Percentiles rank a stretch among this genome's conserved stretches.
phyloP scores from a whole-genome alignment of 1,140 invertebrate species.

The Halyomorpha halys region DNA sequence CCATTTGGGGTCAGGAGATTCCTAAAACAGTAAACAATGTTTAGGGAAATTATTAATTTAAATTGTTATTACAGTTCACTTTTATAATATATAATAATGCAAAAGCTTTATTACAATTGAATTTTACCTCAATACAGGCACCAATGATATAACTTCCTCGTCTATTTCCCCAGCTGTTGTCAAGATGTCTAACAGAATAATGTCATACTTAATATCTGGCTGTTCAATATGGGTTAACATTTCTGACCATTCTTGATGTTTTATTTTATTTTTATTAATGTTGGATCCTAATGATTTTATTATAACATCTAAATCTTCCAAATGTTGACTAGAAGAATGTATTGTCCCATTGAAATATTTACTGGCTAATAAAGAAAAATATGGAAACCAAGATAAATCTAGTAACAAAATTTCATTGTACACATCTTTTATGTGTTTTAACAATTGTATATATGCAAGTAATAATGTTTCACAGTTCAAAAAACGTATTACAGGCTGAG shows the following conservation, averaged over 20 bases:
- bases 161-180: neutral
- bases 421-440: neutral
- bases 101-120: no score
- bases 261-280: neutral
- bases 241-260: neutral
- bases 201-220: neutral
- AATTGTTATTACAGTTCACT: no score
- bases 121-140: constrained; percentile 9
- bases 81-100: no score
- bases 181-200: constrained; percentile 5
- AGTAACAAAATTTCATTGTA: neutral
- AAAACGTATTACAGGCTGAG: neutral
- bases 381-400: constrained; percentile 9
- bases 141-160: constrained; percentile 2
- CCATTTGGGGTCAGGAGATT: neutral
- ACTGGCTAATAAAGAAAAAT: neutral
- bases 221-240: neutral
- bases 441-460: neutral
- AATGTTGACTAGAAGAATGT: constrained; percentile 1
- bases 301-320: neutral
- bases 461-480: constrained; percentile 15
- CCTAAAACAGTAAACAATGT: neutral
- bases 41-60: neutral
- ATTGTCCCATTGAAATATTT: neutral
- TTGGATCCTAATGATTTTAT: neutral